A percentile compares a stretch with the other conserved stretches of the same genome.
These are phyloP conservation scores for Panthera leo DNA, from an alignment of 2,113 vertebrate species.

Conservation along the genomic window DNA sequence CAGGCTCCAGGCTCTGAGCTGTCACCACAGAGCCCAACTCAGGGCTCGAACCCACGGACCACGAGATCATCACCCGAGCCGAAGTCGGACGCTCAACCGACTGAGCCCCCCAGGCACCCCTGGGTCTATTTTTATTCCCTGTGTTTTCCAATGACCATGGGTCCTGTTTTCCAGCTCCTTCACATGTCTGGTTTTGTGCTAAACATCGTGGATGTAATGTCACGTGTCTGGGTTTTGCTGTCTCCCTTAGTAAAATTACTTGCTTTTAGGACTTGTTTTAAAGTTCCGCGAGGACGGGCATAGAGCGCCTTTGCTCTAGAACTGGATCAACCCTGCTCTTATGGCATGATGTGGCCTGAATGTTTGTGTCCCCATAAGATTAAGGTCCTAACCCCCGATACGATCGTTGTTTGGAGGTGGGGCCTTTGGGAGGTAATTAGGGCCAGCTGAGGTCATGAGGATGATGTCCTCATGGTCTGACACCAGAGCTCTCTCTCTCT, in stretches of 20 bases:
- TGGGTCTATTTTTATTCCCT: neutral
- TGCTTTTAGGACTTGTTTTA: neutral
- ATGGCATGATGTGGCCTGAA: neutral
- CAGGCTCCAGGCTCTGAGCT: too few relatives aligned
- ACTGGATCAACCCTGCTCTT: neutral
- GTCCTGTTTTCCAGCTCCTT: neutral
- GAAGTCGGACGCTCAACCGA: too few relatives aligned
- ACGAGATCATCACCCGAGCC: too few relatives aligned
- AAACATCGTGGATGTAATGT: neutral
- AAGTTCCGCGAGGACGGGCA: too few relatives aligned
- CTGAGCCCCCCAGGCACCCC: too few relatives aligned
- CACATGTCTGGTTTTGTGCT: neutral
- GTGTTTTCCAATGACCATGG: neutral
- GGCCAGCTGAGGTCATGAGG: neutral
- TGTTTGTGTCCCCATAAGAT: neutral
- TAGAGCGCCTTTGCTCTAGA: accelerated
- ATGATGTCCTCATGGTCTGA: neutral
- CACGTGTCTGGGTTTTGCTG: neutral
- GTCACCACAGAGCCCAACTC: too few relatives aligned
- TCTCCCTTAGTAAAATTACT: neutral
- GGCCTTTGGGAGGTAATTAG: neutral
- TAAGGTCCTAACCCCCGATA: neutral
- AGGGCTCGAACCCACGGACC: too few relatives aligned
- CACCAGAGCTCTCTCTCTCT: neutral
- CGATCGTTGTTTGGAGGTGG: neutral